These are phyloP conservation scores for Tetrapedia diversipes DNA, from an alignment of 2,888 invertebrate genomes.

Conservation along the genomic window DNA sequence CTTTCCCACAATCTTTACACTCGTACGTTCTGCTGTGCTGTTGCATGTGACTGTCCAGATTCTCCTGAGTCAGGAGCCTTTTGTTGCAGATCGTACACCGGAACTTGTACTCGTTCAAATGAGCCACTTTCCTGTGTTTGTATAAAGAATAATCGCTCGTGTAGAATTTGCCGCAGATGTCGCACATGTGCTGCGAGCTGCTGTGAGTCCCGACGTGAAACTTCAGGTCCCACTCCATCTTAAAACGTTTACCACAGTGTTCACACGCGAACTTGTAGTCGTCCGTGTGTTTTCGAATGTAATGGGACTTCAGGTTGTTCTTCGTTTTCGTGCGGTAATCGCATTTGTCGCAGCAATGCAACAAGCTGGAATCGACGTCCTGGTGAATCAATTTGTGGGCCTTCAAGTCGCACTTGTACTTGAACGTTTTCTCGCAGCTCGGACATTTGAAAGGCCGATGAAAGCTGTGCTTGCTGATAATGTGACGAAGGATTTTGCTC, in stretches of 20 bases:
- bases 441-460: slow-evolving; percentile 71
- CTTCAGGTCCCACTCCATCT: slow-evolving; percentile 76
- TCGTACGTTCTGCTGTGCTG: slow-evolving; percentile 72
- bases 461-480: slow-evolving; percentile 73
- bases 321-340: slow-evolving; percentile 72
- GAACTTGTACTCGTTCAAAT: slow-evolving; percentile 75
- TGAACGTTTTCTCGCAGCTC: slow-evolving; percentile 70
- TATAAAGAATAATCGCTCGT: slow-evolving; percentile 73
- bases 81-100: slow-evolving; percentile 74
- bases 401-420: slow-evolving; percentile 75
- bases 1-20: slow-evolving; percentile 75
- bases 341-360: slow-evolving; percentile 74
- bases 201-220: slow-evolving; percentile 75
- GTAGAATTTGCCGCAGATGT: slow-evolving; percentile 77
- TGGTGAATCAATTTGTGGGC: slow-evolving; percentile 67
- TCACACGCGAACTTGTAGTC: slow-evolving; percentile 75
- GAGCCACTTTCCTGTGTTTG: slow-evolving; percentile 74
- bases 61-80: slow-evolving; percentile 72
- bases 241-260: slow-evolving; percentile 74
- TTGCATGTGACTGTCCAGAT: slow-evolving; percentile 72
- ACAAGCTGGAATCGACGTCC: slow-evolving; percentile 50
- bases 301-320: slow-evolving; percentile 72
- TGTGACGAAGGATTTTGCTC: slow-evolving; percentile 72
- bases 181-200: slow-evolving; percentile 74
- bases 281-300: slow-evolving; percentile 70